Conservation (phyloP, 1,140 invertebrate genomes). For the Caenorhabditis briggsae region DNA sequence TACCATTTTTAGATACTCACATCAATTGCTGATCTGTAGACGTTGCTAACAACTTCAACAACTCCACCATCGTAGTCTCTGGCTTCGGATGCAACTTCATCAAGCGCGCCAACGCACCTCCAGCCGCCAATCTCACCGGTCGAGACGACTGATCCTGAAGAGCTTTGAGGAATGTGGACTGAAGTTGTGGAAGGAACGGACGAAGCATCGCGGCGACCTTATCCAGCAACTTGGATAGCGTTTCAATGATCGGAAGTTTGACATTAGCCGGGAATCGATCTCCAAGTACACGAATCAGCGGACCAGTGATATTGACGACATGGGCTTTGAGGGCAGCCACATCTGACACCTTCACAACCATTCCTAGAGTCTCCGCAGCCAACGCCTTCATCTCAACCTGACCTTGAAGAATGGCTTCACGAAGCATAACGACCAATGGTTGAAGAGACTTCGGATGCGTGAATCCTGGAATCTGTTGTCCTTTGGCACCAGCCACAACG, state of each 20-base stretch:
- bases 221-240: constrained; percentile 88
- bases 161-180: constrained; percentile 89
- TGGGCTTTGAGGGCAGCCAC: constrained; percentile 87
- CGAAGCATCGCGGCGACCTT: constrained; percentile 94
- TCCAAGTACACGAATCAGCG: constrained; percentile 94
- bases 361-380: constrained; percentile 91
- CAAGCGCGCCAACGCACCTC: constrained; percentile 61
- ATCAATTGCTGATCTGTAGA: constrained; percentile 55
- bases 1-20: constrained; percentile 35
- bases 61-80: constrained; percentile 68
- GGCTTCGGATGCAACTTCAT: constrained; percentile 70
- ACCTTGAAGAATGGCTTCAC: constrained; percentile 91
- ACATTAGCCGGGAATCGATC: constrained; percentile 91
- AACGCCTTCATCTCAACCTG: constrained; percentile 93
- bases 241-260: constrained; percentile 94
- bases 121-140: constrained; percentile 67
- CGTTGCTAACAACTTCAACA: constrained; percentile 68
- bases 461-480: constrained; percentile 82
- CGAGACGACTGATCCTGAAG: constrained; percentile 70
- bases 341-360: constrained; percentile 89
- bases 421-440: constrained; percentile 91
- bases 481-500: constrained; percentile 53
- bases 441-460: constrained; percentile 93
- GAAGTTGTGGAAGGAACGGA: constrained; percentile 96
- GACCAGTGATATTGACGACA: constrained; percentile 95